phyloP scores from a whole-genome alignment of 2,113 vertebrate genomes.

The Rhinopomastus cyanomelas region DNA sequence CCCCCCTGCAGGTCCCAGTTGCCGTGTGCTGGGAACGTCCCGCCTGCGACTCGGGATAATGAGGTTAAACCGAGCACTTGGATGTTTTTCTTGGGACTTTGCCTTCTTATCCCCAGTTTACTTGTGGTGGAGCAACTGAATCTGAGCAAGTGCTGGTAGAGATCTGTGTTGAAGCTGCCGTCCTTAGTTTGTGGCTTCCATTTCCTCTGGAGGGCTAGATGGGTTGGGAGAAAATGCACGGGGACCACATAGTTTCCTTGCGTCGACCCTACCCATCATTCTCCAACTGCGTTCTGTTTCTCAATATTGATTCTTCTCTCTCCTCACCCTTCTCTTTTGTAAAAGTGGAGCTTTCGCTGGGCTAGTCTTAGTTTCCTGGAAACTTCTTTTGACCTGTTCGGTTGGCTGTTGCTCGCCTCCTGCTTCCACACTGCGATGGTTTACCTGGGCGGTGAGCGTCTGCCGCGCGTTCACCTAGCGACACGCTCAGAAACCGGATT shows the following conservation, averaged over 20 bases:
- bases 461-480: accelerated
- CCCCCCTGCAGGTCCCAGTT: background rate
- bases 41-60: background rate
- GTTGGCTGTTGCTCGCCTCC: accelerated
- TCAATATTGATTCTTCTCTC: background rate
- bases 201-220: background rate
- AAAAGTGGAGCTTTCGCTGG: background rate
- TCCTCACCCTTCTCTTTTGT: background rate
- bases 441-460: background rate
- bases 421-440: background rate
- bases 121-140: background rate
- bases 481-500: background rate
- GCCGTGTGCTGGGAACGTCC: background rate
- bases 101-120: background rate
- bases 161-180: background rate
- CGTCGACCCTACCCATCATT: background rate
- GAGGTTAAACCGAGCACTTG: background rate
- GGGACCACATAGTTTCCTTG: background rate
- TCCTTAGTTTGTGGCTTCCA: background rate
- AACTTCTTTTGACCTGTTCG: background rate
- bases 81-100: background rate
- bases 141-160: background rate
- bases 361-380: accelerated
- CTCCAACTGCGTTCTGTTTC: background rate
- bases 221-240: background rate